Conservation (phyloP, 2,113 vertebrate genomes). For the western clawed frog (Xenopus tropicalis) region UCB_Xtro_10.0 CM004445.2:135107001-135107500, state of each 20-base stretch:
- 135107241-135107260: conserved; percentile 80
- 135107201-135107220: conserved; percentile 74
- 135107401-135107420: conserved; percentile 22
- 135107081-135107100: not conserved
- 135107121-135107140: not conserved
- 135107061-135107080: no score
- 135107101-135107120: not conserved
- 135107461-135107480: not conserved
- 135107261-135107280: conserved; percentile 73
- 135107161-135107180: conserved; percentile 47
- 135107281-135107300: not conserved
- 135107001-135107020: no score
- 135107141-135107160: not conserved
- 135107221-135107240: conserved; percentile 89
- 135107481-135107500: no score
- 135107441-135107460: no score
- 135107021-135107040: no score
- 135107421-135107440: conserved; percentile 33
- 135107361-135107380: conserved; percentile 34
- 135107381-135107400: not conserved
- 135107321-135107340: not conserved
- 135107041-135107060: no score
- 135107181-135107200: conserved; percentile 2
- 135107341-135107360: conserved; percentile 37
- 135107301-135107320: not conserved